Base-by-base conservation (phyloP, 2,797 vertebrate genomes). In the Sardinella longiceps region DNA sequence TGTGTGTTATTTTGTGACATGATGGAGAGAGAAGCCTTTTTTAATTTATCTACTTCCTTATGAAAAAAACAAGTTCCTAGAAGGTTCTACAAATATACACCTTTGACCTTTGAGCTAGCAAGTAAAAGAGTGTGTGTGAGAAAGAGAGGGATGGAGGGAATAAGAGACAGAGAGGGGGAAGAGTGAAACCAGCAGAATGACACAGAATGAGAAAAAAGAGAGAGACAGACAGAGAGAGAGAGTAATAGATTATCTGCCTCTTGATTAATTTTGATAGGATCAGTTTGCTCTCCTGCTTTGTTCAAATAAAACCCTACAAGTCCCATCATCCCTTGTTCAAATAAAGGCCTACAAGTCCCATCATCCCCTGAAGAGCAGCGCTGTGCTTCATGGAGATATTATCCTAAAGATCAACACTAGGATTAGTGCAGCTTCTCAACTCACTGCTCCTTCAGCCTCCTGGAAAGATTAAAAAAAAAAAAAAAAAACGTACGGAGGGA, bases 241-340 rank as follows among this genome's bases (percentile, higher is more conserved):
- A 15, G 33, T 20, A 6, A 74, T 14, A 3, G 63, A 7, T 37
- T 50, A 50, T 1, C 11, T 50, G 37, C 9, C 4, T 20, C 14
- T 74, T 74, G 66, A 74, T 74, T 74, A 20, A 74, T 74, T 37
- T 37, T 37, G 66, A 74, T 74, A 37, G 30, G 30, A 74, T 74
- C 66, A 74, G 66, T 37, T 11, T 37, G 66, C 39, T 12, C 66
- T 74, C 66, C 20, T 37, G 66, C 66, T 74, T 74, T 74, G 66
- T 74, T 20, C 5, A 74, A 33, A 74, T 37, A 74, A 74, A 33
- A 74, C 12, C 28, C 25, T 30, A 30, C 60, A 10, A 28, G 60
- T 25, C 60, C 48, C 11, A 51, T 51, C 48, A 51, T 11, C 12
- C 48, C 4, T 43, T 43, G n/a, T n/a, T n/a, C n/a, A n/a, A n/a